These are phyloP conservation scores for Platorchestia sp. DNA, from an alignment of 1,140 invertebrate species.

Conservation along the genomic window DNA sequence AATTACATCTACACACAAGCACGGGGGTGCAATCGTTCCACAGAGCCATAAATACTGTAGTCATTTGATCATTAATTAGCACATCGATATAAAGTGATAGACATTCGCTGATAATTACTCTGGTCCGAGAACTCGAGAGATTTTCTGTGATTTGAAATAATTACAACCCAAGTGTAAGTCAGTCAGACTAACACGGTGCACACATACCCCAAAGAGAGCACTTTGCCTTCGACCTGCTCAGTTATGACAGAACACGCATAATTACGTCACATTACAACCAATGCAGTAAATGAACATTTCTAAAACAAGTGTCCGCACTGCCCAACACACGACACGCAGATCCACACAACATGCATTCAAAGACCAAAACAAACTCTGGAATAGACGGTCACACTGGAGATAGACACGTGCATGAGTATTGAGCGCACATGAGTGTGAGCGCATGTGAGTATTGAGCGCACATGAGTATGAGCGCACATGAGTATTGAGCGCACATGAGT, in stretches of 20 bases:
- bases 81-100: neutral
- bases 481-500: neutral
- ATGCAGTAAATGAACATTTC: too few species aligned
- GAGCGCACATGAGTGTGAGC: neutral
- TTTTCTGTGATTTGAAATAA: neutral
- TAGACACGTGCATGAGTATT: too few species aligned
- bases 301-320: neutral
- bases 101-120: neutral
- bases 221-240: neutral
- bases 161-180: neutral
- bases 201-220: neutral
- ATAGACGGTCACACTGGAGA: too few species aligned
- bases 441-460: neutral
- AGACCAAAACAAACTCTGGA: too few species aligned
- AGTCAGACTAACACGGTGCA: neutral
- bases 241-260: neutral
- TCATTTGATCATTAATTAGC: neutral
- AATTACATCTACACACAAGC: too few species aligned
- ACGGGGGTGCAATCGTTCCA: too few species aligned
- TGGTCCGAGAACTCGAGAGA: too few species aligned
- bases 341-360: neutral
- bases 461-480: too few species aligned
- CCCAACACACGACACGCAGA: neutral
- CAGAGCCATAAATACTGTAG: too few species aligned
- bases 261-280: neutral